A percentile compares a stretch with the other conserved stretches of the same genome.
Conservation (phyloP, 2,888 invertebrate species). For the Chymomyza fuscimana region DNA sequence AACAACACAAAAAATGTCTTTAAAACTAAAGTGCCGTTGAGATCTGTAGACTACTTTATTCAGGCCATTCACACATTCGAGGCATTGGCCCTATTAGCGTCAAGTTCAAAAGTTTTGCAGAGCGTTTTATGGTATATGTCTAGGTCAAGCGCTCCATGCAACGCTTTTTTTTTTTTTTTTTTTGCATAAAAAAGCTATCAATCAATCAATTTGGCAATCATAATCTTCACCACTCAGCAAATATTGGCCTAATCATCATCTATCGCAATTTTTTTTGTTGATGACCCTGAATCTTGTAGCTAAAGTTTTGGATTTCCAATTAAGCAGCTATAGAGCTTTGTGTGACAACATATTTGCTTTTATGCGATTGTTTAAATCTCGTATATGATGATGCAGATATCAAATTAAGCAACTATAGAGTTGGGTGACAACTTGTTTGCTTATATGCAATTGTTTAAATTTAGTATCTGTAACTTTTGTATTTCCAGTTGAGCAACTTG, state of each 20-base stretch:
- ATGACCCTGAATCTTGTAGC: not conserved
- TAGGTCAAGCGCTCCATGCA: not conserved
- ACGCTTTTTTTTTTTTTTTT: not conserved
- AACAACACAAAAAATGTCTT: not conserved
- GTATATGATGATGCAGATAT: not conserved
- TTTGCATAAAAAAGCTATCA: not conserved
- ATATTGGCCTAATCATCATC: not conserved
- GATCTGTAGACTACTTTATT: not conserved
- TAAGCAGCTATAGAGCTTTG: not conserved
- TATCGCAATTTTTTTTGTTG: not conserved
- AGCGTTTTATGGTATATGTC: too few species aligned
- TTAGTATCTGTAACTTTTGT: not conserved
- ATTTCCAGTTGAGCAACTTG: not conserved
- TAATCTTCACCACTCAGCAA: not conserved
- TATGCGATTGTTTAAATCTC: not conserved
- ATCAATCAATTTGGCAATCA: not conserved
- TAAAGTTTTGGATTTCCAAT: not conserved
- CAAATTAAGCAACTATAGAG: not conserved
- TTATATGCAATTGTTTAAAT: not conserved
- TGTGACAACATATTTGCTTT: not conserved
- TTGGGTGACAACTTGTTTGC: not conserved
- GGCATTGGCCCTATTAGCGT: not conserved
- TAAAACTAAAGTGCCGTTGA: conserved; percentile 22
- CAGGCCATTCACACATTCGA: not conserved
- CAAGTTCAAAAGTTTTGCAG: not conserved